Evolutionary conservation across 2,797 vertebrate genomes (phyloP), one percentile per base, ranked within the genome.

Genomic region (Holocentrus rufus): DNA sequence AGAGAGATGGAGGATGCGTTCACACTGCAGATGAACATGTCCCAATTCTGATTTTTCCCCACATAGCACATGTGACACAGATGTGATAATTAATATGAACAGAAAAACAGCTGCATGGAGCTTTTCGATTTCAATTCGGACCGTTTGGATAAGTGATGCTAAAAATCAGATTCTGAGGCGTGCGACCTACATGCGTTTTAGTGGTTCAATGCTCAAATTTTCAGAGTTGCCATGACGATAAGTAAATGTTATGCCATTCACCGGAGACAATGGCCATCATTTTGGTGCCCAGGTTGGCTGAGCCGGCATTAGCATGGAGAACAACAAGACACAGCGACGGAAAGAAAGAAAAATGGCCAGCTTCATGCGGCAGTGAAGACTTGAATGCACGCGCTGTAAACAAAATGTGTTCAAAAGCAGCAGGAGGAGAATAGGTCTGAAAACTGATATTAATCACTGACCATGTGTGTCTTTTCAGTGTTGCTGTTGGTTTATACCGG

Each of bases 1-100:
- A 74, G 85, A 82, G 74, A 85, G 62, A 77, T 49, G 68, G 20
- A 85, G 89, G 81, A 44, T 55, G 68, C 71, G 71, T 69, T 77
- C 77, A 84, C 44, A 53, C 69, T 62, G 69, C 72, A 60, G 64
- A 77, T 73, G 77, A 79, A 79, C 69, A 27, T 63, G 22, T 76
- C 62, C 31, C 39, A 25, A 63, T 79, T 81, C 69, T 53, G 59
- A 72, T 63, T 79, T 82, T 60, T 77, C 71, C 79, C 77, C 7
- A 82, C 80, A 77, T 3, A 36, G 81, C 85, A 85, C 56, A 60
- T 36, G 69, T 67, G 69, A 72, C 74, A 86, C 65, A 79, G 63
- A 64, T 81, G 56, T 70, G 22, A 83, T 80, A 53, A 27, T 27
- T 27, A 27, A 27, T 27, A 27, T 27, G 25, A 36, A 36, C 6